Conservation (phyloP, 2,888 invertebrate species). For the Erebia ligea region DNA sequence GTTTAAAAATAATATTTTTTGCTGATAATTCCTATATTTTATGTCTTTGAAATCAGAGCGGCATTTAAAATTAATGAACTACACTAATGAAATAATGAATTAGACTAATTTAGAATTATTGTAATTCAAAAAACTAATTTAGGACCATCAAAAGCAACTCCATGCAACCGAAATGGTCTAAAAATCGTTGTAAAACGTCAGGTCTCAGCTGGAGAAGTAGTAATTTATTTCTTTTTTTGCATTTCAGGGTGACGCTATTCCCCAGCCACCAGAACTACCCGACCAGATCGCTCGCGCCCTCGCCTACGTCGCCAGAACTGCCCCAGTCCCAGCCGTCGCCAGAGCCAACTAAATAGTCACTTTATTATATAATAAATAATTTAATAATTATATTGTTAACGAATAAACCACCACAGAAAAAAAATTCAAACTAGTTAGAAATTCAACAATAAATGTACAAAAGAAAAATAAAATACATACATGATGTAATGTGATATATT, state of each 20-base stretch:
- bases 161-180: no score
- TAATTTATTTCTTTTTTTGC: slow-evolving; percentile 29
- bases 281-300: slow-evolving; percentile 74
- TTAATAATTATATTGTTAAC: slow-evolving; percentile 17
- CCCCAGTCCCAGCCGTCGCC: slow-evolving; percentile 19
- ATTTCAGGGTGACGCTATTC: slow-evolving; percentile 71
- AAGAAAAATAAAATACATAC: slow-evolving; percentile 13
- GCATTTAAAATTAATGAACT: no score
- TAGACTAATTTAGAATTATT: no score
- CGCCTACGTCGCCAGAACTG: slow-evolving; percentile 53
- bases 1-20: no score
- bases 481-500: slow-evolving; percentile 30
- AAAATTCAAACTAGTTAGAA: slow-evolving; percentile 35
- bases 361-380: slow-evolving; percentile 5
- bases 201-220: background rate
- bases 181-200: background rate
- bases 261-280: slow-evolving; percentile 80
- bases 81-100: no score
- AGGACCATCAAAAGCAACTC: no score
- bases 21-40: no score
- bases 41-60: no score
- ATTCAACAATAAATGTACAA: slow-evolving; percentile 41
- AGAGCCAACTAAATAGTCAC: slow-evolving; percentile 33
- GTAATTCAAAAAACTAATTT: no score
- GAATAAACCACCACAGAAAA: slow-evolving; percentile 35